A percentile compares a stretch with the other conserved stretches of the same genome.
phyloP scores from a whole-genome alignment of 2,888 invertebrate species.

The Diarsia mendica region DNA sequence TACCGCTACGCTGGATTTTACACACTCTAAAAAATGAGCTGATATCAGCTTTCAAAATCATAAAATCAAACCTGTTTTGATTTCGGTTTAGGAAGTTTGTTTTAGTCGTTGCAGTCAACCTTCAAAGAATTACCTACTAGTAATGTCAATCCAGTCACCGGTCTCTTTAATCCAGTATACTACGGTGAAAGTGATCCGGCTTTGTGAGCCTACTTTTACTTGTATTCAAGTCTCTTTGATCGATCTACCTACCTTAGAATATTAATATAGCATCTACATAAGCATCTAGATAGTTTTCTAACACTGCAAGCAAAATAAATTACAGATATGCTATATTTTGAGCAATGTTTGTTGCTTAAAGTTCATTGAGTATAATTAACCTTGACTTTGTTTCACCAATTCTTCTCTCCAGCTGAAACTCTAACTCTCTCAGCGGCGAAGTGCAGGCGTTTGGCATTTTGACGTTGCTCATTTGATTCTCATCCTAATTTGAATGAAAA shows the following conservation, averaged over 20 bases:
- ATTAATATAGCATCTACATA: constrained; percentile 5
- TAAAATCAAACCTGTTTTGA: constrained; percentile 38
- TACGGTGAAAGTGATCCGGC: constrained; percentile 23
- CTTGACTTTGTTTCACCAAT: neutral
- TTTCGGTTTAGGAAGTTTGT: constrained; percentile 2
- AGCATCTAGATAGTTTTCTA: constrained; percentile 4
- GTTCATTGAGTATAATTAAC: neutral
- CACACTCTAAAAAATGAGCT: neutral
- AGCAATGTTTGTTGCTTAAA: neutral
- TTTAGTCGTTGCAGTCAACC: constrained; percentile 22
- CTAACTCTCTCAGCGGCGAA: neutral
- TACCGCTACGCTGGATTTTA: neutral
- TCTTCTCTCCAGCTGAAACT: neutral
- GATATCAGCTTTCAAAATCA: constrained; percentile 10
- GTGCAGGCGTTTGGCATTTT: neutral
- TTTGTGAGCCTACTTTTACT: constrained; percentile 19
- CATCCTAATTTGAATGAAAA: neutral
- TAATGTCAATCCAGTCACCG: constrained; percentile 24
- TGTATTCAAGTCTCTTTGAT: neutral
- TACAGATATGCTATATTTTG: neutral
- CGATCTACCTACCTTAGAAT: neutral
- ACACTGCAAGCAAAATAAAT: neutral
- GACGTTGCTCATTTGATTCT: neutral
- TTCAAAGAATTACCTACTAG: constrained; percentile 20
- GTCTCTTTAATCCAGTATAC: constrained; percentile 7